phyloP scores from a whole-genome alignment of 2,888 invertebrate genomes.

The Gymnocheta viridis region DNA sequence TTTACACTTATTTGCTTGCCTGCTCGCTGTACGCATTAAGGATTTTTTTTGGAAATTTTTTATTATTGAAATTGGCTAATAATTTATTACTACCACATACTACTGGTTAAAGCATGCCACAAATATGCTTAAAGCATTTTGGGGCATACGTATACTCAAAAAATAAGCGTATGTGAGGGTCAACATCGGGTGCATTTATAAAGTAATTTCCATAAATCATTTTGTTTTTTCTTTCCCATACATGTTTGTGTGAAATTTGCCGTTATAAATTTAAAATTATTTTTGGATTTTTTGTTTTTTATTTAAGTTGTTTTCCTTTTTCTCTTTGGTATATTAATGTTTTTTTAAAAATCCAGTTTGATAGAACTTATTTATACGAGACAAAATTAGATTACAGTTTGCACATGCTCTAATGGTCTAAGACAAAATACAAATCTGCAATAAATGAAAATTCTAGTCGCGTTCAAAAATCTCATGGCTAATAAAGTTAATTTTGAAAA shows the following conservation, averaged over 20 bases:
- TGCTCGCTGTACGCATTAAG: constrained; percentile 17
- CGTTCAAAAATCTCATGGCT: constrained; percentile 58
- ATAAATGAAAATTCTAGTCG: constrained; percentile 17
- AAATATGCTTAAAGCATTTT: constrained; percentile 48
- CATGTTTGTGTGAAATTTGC: constrained; percentile 45
- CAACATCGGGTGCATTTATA: constrained; percentile 55
- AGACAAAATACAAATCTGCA: constrained; percentile 13
- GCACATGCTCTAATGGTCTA: constrained; percentile 7
- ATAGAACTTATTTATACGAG: constrained; percentile 48
- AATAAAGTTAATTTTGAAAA: constrained; percentile 64
- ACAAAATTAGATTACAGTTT: constrained; percentile 37
- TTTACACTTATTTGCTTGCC: constrained; percentile 8
- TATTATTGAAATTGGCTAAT: constrained; percentile 52
- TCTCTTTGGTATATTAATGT: neutral
- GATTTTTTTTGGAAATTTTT: constrained; percentile 41
- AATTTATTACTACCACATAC: constrained; percentile 59
- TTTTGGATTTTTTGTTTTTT: no score
- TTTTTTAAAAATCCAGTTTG: constrained; percentile 24
- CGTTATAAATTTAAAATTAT: constrained; percentile 63
- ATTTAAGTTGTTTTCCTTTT: constrained; percentile 9
- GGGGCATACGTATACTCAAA: constrained; percentile 1
- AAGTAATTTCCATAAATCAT: constrained; percentile 66
- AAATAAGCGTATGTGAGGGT: constrained; percentile 69
- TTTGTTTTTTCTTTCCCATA: neutral
- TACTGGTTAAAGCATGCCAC: constrained; percentile 63